A percentile compares a stretch with the other conserved stretches of the same genome.
Conservation (phyloP, 2,113 vertebrate genomes). For the Taxidea taxus region DNA sequence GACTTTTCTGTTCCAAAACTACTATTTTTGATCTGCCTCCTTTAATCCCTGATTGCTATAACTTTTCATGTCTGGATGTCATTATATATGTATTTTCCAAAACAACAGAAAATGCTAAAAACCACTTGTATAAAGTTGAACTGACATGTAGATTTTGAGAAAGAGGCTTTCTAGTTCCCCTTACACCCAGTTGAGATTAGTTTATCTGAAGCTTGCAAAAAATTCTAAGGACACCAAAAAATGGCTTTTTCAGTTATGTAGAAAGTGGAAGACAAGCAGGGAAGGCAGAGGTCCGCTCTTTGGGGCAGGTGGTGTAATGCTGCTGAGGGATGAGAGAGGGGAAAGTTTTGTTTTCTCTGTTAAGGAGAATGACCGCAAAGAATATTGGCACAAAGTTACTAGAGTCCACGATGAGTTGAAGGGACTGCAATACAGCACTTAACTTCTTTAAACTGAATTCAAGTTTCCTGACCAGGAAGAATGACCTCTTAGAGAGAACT, state of each 20-base stretch:
- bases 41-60: background rate
- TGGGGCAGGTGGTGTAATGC: background rate
- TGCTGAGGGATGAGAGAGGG: background rate
- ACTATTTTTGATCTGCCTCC: background rate
- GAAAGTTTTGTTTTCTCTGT: constrained; percentile 2
- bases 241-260: constrained; percentile 28
- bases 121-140: constrained; percentile 51
- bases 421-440: background rate
- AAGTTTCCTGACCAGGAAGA: background rate
- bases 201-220: constrained; percentile 48
- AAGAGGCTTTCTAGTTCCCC: constrained; percentile 31
- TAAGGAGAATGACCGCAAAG: constrained; percentile 45
- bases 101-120: constrained; percentile 61
- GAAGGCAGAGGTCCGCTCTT: constrained; percentile 26
- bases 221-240: constrained; percentile 39
- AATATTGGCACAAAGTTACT: constrained; percentile 32
- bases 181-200: background rate
- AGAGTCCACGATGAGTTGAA: background rate
- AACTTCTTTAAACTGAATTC: background rate
- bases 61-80: constrained; percentile 44
- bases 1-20: constrained; percentile 40
- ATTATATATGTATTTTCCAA: constrained; percentile 29
- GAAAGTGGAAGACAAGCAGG: background rate
- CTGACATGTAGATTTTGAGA: constrained; percentile 53
- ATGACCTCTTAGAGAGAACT: constrained; percentile 3